Evolutionary conservation across 2,797 vertebrate genomes (phyloP).

Genomic region (Monodelphis domestica): DNA sequence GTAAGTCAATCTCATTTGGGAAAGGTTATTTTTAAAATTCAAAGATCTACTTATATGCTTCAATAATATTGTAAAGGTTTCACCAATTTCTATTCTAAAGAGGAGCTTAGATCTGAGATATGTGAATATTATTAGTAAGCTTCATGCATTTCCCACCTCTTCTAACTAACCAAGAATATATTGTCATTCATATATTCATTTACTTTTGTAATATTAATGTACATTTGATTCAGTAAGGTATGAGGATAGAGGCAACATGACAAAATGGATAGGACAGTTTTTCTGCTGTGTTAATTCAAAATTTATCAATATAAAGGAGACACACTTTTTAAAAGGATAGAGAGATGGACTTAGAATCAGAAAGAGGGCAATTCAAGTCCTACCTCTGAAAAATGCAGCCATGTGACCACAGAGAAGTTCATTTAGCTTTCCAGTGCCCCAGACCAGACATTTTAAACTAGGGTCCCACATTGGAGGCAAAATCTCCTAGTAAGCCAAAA

Average conservation of each 20-base stretch:
- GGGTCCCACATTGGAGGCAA: not conserved
- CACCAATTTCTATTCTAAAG: not conserved
- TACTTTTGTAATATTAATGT: not conserved
- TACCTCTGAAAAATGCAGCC: not conserved
- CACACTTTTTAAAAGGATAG: not conserved
- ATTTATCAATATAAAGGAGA: not conserved
- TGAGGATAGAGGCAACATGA: not conserved
- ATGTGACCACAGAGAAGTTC: not conserved
- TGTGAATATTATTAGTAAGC: not conserved
- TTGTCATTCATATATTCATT: not conserved
- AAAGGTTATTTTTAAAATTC: not conserved
- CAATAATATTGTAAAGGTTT: not conserved
- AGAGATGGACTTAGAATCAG: not conserved
- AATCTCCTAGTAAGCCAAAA: not conserved
- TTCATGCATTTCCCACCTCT: not conserved
- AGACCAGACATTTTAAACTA: not conserved
- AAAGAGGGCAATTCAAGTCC: not conserved
- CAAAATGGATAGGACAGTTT: not conserved
- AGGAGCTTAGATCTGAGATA: not conserved
- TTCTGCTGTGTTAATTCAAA: not conserved
- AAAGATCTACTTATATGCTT: not conserved
- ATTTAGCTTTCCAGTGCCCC: not conserved
- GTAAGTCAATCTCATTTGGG: not conserved
- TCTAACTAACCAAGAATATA: not conserved
- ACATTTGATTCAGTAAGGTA: not conserved